Evolutionary conservation across 2,888 invertebrate species (phyloP).

Genomic region (Netelia virgata): DNA sequence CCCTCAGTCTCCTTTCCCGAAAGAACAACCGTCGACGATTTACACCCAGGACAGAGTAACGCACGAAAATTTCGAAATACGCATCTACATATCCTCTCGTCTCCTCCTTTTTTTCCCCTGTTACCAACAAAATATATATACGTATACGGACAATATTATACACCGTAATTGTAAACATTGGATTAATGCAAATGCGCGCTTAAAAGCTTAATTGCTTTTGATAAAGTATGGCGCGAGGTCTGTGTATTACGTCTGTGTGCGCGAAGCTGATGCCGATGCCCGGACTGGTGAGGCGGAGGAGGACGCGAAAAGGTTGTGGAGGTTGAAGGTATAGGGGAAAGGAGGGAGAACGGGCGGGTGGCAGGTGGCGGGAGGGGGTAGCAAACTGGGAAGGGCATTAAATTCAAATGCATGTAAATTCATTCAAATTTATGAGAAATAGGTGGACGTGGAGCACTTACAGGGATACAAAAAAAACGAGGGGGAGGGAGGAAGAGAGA

Average conservation of each 20-base stretch:
- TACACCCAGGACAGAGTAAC: conserved; percentile 39
- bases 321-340: conserved; percentile 57
- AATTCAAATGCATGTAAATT: conserved; percentile 85
- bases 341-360: conserved; percentile 51
- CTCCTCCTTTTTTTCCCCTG: conserved; percentile 28
- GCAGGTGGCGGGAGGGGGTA: conserved; percentile 48
- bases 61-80: conserved; percentile 58
- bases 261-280: conserved; percentile 56
- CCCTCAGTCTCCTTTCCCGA: conserved; percentile 25
- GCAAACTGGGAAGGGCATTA: conserved; percentile 79
- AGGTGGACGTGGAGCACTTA: conserved; percentile 85
- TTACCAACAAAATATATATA: conserved; percentile 35
- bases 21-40: conserved; percentile 44
- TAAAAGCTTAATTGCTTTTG: conserved; percentile 85
- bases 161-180: conserved; percentile 85
- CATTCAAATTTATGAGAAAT: conserved; percentile 85
- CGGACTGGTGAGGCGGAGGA: conserved; percentile 65
- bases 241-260: not conserved
- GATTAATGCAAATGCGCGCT: conserved; percentile 85
- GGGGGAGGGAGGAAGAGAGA: conserved; percentile 25
- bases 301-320: conserved; percentile 65
- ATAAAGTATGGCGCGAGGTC: conserved; percentile 82
- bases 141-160: conserved; percentile 33
- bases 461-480: conserved; percentile 76
- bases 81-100: conserved; percentile 28